A percentile compares a stretch with the other conserved stretches of the same genome.
Evolutionary conservation across 2,113 vertebrate genomes (phyloP).

Genomic region (Naja naja): DNA sequence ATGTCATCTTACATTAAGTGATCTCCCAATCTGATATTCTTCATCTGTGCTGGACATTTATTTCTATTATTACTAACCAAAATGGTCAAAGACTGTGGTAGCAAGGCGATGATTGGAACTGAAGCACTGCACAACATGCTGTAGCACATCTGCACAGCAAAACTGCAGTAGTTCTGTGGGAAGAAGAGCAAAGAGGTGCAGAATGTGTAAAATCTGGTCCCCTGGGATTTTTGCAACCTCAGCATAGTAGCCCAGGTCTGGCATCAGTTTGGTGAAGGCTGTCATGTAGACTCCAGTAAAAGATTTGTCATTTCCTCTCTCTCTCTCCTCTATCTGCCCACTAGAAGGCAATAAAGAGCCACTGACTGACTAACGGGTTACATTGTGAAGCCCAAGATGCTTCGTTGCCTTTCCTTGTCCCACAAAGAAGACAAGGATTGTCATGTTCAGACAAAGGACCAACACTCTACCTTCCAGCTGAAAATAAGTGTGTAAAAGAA

Average conservation of each 20-base stretch:
- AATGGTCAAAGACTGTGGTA: neutral
- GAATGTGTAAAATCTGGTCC: neutral
- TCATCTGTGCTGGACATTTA: neutral
- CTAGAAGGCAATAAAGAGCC: constrained; percentile 9
- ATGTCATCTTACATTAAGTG: neutral
- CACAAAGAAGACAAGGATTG: neutral
- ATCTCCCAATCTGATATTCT: neutral
- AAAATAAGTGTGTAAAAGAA: neutral
- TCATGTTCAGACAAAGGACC: neutral
- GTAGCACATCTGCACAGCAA: neutral
- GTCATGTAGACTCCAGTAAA: neutral
- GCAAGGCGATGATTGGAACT: neutral
- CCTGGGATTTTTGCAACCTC: neutral
- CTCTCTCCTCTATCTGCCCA: neutral
- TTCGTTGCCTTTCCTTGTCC: neutral
- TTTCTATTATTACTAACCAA: neutral
- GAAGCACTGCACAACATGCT: neutral
- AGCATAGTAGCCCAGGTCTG: neutral
- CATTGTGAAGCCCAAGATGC: neutral
- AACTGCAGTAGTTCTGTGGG: neutral
- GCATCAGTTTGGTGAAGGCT: neutral
- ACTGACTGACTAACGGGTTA: neutral
- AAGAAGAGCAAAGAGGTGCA: neutral
- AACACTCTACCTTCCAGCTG: neutral
- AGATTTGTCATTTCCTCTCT: neutral